Evolutionary conservation across 2,797 vertebrate genomes (phyloP).

Genomic region (Emys orbicularis): DNA sequence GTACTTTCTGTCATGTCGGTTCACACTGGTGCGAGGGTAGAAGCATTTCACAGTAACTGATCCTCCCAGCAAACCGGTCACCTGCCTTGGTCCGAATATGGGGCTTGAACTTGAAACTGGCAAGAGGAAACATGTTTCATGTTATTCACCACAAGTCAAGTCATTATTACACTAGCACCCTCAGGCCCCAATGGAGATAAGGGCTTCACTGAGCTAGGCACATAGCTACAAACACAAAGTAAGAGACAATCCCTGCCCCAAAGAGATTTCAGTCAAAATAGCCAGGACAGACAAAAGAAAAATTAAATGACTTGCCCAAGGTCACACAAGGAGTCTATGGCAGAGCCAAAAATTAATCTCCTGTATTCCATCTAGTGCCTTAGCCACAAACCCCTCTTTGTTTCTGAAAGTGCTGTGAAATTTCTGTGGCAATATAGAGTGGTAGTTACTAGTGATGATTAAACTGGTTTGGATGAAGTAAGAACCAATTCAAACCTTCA

Average conservation of each 20-base stretch:
- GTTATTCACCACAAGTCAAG: background rate
- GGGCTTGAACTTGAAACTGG: conserved; percentile 67
- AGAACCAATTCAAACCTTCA: background rate
- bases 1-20: conserved; percentile 79
- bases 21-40: conserved; percentile 72
- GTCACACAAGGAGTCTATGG: background rate
- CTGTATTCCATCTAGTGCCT: background rate
- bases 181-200: background rate
- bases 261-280: background rate
- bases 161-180: background rate
- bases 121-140: fast-evolving
- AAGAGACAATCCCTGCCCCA: background rate
- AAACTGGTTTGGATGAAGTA: background rate
- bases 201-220: background rate
- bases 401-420: background rate
- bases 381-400: background rate
- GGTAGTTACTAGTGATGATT: background rate
- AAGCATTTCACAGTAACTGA: conserved; percentile 68
- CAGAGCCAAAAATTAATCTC: background rate
- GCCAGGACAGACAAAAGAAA: background rate
- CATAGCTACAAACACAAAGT: background rate
- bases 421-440: background rate
- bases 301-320: background rate
- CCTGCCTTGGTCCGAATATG: conserved; percentile 78
- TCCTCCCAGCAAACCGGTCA: background rate